These are phyloP conservation scores for Pentalonia nigronervosa DNA, from an alignment of 1,140 invertebrate species.

Conservation along the genomic window DNA sequence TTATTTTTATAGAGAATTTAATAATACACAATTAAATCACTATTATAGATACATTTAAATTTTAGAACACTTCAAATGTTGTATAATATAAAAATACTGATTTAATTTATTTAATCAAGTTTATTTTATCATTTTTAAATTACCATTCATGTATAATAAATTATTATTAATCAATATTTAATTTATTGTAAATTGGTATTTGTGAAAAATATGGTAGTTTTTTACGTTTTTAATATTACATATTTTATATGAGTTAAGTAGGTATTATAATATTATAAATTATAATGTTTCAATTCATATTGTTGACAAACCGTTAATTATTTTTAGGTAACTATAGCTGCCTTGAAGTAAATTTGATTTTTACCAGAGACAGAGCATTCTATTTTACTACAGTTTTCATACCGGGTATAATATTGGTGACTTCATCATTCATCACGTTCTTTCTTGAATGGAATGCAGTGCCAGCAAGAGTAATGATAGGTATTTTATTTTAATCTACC, in stretches of 20 bases:
- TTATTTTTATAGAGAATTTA: neutral
- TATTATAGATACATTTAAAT: neutral
- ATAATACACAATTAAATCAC: neutral
- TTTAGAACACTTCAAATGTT: neutral
- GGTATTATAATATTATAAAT: neutral
- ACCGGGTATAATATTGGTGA: conserved; percentile 93
- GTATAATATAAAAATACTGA: neutral
- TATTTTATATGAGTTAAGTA: neutral
- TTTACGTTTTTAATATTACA: neutral
- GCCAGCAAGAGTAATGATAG: conserved; percentile 91
- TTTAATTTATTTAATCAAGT: neutral
- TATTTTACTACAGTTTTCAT: conserved; percentile 96
- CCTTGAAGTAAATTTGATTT: conserved; percentile 87
- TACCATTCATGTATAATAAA: neutral
- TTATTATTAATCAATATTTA: neutral
- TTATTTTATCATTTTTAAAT: neutral
- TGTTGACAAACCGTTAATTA: neutral
- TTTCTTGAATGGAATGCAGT: conserved; percentile 97
- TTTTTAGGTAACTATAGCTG: conserved; percentile 92
- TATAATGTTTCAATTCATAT: neutral
- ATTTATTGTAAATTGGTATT: too few relatives aligned
- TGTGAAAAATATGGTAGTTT: neutral
- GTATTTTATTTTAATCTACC: conserved; percentile 65
- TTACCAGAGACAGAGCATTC: conserved; percentile 91
- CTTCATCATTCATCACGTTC: conserved; percentile 92